phyloP scores from a whole-genome alignment of 2,113 vertebrate species.

The Rattus rattus region DNA sequence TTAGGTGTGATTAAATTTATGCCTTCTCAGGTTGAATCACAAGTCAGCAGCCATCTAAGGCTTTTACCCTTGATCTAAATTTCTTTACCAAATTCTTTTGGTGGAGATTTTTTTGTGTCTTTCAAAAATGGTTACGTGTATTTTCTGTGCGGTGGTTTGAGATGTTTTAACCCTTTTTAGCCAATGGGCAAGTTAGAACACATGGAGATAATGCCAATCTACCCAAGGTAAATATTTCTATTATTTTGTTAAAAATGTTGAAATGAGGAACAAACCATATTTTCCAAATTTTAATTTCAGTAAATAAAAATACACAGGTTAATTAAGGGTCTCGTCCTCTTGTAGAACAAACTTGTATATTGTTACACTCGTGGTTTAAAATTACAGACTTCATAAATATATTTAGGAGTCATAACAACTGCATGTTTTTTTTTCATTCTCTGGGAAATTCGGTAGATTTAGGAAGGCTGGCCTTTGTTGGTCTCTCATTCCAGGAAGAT shows the following conservation, averaged over 20 bases:
- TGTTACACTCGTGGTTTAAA: constrained; percentile 15
- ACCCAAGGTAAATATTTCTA: constrained; percentile 70
- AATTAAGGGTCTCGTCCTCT: constrained; percentile 24
- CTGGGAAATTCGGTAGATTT: constrained; percentile 68
- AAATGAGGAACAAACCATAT: constrained; percentile 58
- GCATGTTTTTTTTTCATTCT: constrained; percentile 49
- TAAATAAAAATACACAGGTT: neutral
- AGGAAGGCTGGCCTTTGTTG: constrained; percentile 73
- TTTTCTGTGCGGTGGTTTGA: constrained; percentile 47
- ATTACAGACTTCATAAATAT: constrained; percentile 50
- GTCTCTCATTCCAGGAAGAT: constrained; percentile 78
- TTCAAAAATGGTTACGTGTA: constrained; percentile 56
- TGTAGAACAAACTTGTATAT: neutral
- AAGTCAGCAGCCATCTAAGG: neutral
- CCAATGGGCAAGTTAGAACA: constrained; percentile 67
- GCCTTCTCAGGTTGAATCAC: neutral
- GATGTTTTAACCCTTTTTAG: constrained; percentile 59
- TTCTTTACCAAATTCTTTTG: constrained; percentile 46
- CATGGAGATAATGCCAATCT: constrained; percentile 63
- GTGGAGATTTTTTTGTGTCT: neutral
- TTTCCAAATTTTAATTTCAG: constrained; percentile 67
- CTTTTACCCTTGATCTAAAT: constrained; percentile 8
- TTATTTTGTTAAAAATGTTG: constrained; percentile 65
- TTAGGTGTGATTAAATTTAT: constrained; percentile 8
- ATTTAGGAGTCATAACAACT: constrained; percentile 44